phyloP scores from a whole-genome alignment of 2,797 vertebrate species.

The Acanthiza pusilla region DNA sequence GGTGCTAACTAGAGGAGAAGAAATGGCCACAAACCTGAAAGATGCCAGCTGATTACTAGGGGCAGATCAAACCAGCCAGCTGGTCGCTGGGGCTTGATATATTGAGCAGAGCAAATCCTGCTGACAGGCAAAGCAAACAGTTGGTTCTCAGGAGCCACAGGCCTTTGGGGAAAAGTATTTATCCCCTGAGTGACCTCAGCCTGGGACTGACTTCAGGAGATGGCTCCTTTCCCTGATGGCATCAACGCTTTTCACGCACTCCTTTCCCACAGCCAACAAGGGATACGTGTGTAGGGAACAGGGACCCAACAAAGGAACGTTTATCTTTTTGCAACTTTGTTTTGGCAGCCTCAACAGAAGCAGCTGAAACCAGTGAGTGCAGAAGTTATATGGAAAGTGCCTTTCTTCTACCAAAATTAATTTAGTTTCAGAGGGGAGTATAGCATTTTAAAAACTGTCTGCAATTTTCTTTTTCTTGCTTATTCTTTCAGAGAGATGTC shows the following conservation, averaged over 20 bases:
- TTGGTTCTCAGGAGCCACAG: conserved; percentile 61
- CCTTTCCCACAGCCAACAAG: conserved; percentile 55
- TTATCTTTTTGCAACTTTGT: conserved; percentile 24
- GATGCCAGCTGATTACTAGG: conserved; percentile 43
- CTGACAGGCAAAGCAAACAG: conserved; percentile 60
- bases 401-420: background rate
- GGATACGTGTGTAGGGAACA: background rate
- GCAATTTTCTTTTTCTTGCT: background rate
- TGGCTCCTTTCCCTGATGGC: conserved; percentile 53
- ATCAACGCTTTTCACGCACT: conserved; percentile 52
- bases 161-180: conserved; percentile 62
- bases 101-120: conserved; percentile 66
- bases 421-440: background rate
- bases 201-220: conserved; percentile 52
- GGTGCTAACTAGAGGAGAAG: conserved; percentile 38
- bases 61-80: conserved; percentile 59
- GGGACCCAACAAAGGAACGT: background rate
- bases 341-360: conserved; percentile 15
- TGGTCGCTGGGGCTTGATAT: conserved; percentile 51
- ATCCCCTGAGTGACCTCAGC: conserved; percentile 64
- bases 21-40: conserved; percentile 57
- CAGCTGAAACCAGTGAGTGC: conserved; percentile 9
- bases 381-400: background rate
- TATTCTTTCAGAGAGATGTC: conserved; percentile 5
- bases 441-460: background rate